A percentile compares a stretch with the other conserved stretches of the same genome.
Evolutionary conservation across 2,888 invertebrate genomes (phyloP).

Genomic region (Chirona hameri): DNA sequence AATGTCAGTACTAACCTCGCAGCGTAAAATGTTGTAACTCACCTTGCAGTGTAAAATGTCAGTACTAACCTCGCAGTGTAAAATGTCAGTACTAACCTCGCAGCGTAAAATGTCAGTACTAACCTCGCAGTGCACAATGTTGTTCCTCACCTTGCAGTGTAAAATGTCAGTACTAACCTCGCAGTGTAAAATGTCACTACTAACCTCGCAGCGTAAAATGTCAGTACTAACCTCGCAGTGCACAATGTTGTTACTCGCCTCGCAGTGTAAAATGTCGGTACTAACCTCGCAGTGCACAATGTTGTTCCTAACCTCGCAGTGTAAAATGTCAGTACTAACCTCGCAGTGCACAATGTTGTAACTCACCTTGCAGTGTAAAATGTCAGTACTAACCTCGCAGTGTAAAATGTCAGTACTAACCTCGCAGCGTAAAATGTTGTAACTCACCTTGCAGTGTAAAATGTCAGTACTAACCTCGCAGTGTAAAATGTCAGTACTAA

Average conservation of each 20-base stretch:
- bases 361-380: neutral
- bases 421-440: conserved; percentile 1
- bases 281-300: neutral
- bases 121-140: conserved; percentile 7
- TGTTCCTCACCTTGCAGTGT: neutral
- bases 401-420: neutral
- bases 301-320: neutral
- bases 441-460: neutral
- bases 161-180: neutral
- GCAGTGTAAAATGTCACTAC: conserved; percentile 6
- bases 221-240: neutral
- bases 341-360: conserved; percentile 4
- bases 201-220: too few species aligned
- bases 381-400: neutral
- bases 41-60: neutral
- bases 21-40: neutral
- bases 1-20: neutral
- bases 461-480: neutral
- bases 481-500: neutral
- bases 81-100: neutral
- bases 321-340: neutral
- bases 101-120: too few species aligned
- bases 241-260: neutral
- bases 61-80: neutral
- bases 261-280: conserved; percentile 1